Base-by-base conservation (phyloP, 2,888 invertebrate species). In the Ennomos erosarius region DNA sequence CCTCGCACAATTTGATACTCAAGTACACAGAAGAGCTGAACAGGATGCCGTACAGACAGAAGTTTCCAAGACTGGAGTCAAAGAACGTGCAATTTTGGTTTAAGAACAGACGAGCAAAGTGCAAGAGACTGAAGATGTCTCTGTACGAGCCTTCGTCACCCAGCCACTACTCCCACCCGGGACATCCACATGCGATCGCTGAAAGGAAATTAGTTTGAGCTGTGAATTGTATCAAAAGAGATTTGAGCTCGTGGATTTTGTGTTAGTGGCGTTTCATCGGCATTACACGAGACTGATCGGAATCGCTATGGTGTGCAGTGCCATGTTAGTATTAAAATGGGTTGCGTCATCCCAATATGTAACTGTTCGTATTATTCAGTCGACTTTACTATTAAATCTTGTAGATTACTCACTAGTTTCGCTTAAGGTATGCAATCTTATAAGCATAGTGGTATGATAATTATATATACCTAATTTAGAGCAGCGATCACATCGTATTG, bases 41-140 rank as follows among this genome's bases (percentile, higher is more conserved):
- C 87, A 95, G 97, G 66, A 98, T 99, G 96, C 98, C 98, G 52
- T 99, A 99, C 87, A 93, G 99, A 79, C 99, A 99, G 90, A 99
- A 99, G 88, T 99, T 99, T 87, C 99, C 99, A 1, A 96, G 98
- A n/a, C 93, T 99, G 65, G 99, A 99, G 85, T 98, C 99, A 43
- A 99, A 99, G 93, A 99, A 99, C 84, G 99, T 99, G 69, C 99
- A 99, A 89, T 98, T 99, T 86, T 99, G 99, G 99, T 99, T 99
- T 91, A 99, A 99, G 88, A 99, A 99, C 84, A 96, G 99, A 43
- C 94, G 99, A 58, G 99, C 99, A 72, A 99, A 99, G 90, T 98
- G 98, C 88, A 99, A 99, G 92, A 94, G 99, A 61, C 93, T 99
- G 79, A 97, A 98, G 88, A 97, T 97, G 97, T 96, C 97, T 0